A percentile compares a stretch with the other conserved stretches of the same genome.
phyloP scores from a whole-genome alignment of 2,113 vertebrate genomes.

The Mionectes macconnelli region DNA sequence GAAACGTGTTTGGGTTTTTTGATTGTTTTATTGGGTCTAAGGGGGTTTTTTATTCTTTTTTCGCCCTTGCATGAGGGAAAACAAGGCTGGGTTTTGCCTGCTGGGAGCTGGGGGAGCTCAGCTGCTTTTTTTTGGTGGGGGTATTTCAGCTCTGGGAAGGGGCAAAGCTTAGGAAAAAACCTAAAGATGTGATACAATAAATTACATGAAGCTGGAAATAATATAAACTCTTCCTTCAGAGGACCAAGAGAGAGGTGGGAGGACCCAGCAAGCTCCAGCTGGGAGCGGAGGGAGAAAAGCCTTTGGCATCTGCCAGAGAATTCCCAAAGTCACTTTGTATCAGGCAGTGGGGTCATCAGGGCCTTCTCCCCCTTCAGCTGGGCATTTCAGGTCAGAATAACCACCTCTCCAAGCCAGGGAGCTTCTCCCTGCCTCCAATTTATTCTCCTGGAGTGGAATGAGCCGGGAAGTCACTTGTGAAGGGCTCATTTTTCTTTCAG shows the following conservation, averaged over 20 bases:
- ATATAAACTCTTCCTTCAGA: neutral
- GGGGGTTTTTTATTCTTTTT: neutral
- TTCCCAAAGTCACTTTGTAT: neutral
- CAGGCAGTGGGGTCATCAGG: neutral
- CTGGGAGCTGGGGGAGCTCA: neutral
- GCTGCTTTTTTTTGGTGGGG: neutral
- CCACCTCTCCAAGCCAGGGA: neutral
- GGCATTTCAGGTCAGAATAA: conserved; percentile 57
- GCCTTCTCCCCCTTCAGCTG: neutral
- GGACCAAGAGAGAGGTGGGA: neutral
- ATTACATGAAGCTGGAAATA: neutral
- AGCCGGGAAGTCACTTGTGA: neutral
- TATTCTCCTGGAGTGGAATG: neutral
- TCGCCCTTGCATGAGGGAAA: neutral
- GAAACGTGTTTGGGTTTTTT: neutral
- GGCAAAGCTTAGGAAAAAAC: neutral
- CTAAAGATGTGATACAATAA: neutral
- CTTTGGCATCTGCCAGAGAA: neutral
- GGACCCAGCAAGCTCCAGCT: neutral
- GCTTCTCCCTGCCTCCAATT: neutral
- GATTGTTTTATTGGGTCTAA: neutral
- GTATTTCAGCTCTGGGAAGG: neutral
- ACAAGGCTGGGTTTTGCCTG: neutral
- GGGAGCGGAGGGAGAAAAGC: neutral
- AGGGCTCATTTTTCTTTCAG: neutral